A percentile compares a stretch with the other conserved stretches of the same genome.
Conservation (phyloP, 1,140 invertebrate species). For the Amyelois transitella region DNA sequence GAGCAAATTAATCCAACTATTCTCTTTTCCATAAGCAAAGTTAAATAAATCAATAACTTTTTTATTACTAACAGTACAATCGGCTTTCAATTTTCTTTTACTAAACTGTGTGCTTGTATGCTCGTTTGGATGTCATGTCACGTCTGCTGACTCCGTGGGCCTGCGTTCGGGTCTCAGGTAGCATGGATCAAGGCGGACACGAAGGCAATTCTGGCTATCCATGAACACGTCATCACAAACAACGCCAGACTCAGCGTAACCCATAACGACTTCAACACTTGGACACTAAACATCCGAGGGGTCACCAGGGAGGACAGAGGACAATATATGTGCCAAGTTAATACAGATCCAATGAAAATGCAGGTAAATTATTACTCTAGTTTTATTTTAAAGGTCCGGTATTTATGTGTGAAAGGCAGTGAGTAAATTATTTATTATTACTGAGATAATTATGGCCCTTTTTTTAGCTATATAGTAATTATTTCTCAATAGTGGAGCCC, state of each 20-base stretch:
- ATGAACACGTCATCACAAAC: slow-evolving; percentile 94
- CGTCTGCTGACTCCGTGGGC: slow-evolving; percentile 9
- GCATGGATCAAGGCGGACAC: slow-evolving; percentile 95
- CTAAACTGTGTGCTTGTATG: background rate
- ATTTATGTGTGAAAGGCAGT: background rate
- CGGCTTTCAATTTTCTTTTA: background rate
- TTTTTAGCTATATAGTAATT: too few species aligned
- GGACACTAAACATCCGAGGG: slow-evolving; percentile 88
- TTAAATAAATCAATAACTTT: too few species aligned
- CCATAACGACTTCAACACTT: slow-evolving; percentile 91
- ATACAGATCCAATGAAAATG: slow-evolving; percentile 95
- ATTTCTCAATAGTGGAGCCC: too few species aligned
- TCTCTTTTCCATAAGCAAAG: too few species aligned
- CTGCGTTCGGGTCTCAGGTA: slow-evolving; percentile 82
- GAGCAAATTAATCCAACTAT: too few species aligned
- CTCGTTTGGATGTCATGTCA: background rate
- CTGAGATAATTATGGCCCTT: background rate
- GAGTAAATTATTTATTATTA: slow-evolving; percentile 5
- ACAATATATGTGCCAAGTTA: slow-evolving; percentile 94
- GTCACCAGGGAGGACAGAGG: slow-evolving; percentile 90
- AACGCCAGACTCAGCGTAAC: slow-evolving; percentile 88
- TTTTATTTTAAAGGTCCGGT: background rate
- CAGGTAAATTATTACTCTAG: slow-evolving; percentile 77
- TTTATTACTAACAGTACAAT: background rate
- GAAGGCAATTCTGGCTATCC: slow-evolving; percentile 92